Conservation (phyloP, 2,797 vertebrate species). For the Propithecus perrieri region DNA sequence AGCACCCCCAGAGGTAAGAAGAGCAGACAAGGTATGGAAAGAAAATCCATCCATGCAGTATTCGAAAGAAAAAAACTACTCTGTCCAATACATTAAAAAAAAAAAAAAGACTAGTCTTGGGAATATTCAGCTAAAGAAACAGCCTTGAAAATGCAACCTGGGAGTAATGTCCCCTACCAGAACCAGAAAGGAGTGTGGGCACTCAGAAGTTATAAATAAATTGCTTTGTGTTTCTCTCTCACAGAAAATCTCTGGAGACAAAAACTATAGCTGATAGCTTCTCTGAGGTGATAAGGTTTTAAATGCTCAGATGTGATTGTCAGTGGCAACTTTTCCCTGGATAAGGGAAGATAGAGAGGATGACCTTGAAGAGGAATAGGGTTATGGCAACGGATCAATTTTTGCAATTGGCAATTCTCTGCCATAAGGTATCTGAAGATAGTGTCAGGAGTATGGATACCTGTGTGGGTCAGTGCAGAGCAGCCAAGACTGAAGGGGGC, state of each 20-base stretch:
- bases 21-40: background rate
- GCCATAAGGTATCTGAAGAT: slow-evolving; percentile 74
- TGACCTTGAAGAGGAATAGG: slow-evolving; percentile 79
- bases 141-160: slow-evolving; percentile 36
- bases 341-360: slow-evolving; percentile 74
- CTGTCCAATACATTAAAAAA: background rate
- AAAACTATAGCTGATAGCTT: background rate
- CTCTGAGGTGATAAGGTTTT: slow-evolving; percentile 28
- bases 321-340: slow-evolving; percentile 72
- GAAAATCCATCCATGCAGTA: background rate
- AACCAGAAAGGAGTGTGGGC: background rate
- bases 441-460: slow-evolving; percentile 79
- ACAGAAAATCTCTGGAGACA: slow-evolving; percentile 22
- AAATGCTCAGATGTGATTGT: slow-evolving; percentile 70
- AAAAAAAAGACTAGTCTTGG: background rate
- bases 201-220: slow-evolving; percentile 48
- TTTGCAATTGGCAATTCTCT: slow-evolving; percentile 76
- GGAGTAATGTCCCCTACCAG: background rate
- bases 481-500: slow-evolving; percentile 64
- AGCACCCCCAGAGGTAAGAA: background rate
- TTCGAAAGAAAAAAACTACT: background rate
- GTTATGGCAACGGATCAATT: slow-evolving; percentile 79
- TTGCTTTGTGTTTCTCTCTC: slow-evolving; percentile 39
- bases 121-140: slow-evolving; percentile 18
- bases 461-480: slow-evolving; percentile 73